These are phyloP conservation scores for Enchytraeus crypticus DNA, from an alignment of 2,888 invertebrate species.

Conservation along the genomic window DNA sequence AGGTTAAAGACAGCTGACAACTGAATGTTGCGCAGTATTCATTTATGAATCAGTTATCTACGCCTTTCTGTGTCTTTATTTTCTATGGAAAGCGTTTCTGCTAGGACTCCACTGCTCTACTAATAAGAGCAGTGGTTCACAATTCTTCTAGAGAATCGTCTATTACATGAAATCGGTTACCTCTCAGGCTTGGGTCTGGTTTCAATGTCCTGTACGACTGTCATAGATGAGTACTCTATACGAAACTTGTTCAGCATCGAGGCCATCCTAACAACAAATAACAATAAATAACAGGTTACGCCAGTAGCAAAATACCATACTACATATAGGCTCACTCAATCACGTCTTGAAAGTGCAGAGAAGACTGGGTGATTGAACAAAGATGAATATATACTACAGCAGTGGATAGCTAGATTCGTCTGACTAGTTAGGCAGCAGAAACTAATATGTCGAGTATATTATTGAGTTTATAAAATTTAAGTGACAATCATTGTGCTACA, in stretches of 20 bases:
- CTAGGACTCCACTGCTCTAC: too few species aligned
- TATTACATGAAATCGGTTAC: not conserved
- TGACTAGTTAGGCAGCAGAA: too few species aligned
- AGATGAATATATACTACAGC: not conserved
- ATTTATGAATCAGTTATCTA: too few species aligned
- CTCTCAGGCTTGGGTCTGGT: constrained; percentile 59
- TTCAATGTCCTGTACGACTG: constrained; percentile 81
- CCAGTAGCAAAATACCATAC: not conserved
- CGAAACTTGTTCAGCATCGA: constrained; percentile 89
- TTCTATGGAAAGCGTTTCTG: too few species aligned
- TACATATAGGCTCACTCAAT: not conserved
- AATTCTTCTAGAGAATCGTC: too few species aligned
- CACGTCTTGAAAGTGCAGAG: not conserved
- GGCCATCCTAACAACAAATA: constrained; percentile 67
- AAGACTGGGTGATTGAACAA: not conserved
- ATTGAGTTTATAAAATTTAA: too few species aligned
- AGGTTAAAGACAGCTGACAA: not conserved
- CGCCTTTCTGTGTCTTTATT: too few species aligned
- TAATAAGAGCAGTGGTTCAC: too few species aligned
- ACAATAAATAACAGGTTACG: not conserved
- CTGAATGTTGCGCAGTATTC: too few species aligned
- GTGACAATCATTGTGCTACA: too few species aligned
- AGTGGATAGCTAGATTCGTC: too few species aligned
- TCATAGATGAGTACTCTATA: constrained; percentile 88
- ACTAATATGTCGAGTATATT: too few species aligned